These are phyloP conservation scores for Gallinago solitaria DNA, from an alignment of 2,797 vertebrate species.

Conservation along the genomic window DNA sequence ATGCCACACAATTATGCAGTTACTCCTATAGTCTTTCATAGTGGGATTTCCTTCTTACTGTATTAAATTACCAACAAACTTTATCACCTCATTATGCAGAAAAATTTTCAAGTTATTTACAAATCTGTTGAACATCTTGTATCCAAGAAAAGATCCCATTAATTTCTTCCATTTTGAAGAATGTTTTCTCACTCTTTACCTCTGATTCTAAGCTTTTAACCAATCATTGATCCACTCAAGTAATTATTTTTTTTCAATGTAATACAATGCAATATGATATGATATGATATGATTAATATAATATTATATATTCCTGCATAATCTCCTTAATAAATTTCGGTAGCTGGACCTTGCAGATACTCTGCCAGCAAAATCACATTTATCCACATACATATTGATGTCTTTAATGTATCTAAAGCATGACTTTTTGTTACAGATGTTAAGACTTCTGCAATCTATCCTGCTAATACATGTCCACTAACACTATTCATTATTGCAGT, in stretches of 20 bases:
- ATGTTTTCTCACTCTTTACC: background rate
- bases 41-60: background rate
- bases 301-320: background rate
- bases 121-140: background rate
- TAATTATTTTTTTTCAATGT: background rate
- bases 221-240: background rate
- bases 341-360: background rate
- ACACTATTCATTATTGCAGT: background rate
- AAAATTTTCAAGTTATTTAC: background rate
- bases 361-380: background rate
- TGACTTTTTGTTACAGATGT: background rate
- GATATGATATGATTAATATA: too few relatives aligned
- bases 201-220: background rate
- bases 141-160: background rate
- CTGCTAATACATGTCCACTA: background rate
- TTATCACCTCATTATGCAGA: background rate
- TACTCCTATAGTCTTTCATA: background rate
- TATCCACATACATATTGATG: rapidly evolving
- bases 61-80: background rate
- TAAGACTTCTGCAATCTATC: background rate
- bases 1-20: background rate
- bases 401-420: background rate
- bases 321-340: background rate
- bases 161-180: background rate
- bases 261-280: background rate